Conservation (phyloP, 1,140 invertebrate genomes). For the Sycophila sp. region DNA sequence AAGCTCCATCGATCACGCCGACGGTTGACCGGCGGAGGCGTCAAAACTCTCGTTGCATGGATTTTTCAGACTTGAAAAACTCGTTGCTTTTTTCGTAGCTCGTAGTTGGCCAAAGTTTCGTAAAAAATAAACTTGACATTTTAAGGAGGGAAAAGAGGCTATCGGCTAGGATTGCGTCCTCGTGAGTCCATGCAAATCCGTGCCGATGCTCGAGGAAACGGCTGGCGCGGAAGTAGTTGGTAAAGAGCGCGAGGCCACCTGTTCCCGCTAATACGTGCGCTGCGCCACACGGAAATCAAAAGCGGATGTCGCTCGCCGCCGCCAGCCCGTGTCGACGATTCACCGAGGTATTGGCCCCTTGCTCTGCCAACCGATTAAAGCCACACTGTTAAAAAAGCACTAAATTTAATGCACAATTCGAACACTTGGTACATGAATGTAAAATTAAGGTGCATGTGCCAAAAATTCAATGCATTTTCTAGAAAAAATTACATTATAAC, state of each 20-base stretch:
- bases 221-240: conserved; percentile 51
- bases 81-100: too few relatives aligned
- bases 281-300: conserved; percentile 52
- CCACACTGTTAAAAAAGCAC: conserved; percentile 17
- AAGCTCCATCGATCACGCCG: conserved; percentile 32
- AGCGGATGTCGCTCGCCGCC: conserved; percentile 52
- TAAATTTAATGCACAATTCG: too few relatives aligned
- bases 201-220: conserved; percentile 35
- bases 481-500: too few relatives aligned
- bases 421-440: too few relatives aligned
- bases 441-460: too few relatives aligned
- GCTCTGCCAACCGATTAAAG: conserved; percentile 29
- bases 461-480: too few relatives aligned
- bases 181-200: conserved; percentile 53
- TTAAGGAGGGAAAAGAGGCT: too few relatives aligned
- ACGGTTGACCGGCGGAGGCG: conserved; percentile 29
- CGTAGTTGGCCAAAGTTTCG: too few relatives aligned
- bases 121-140: too few relatives aligned
- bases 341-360: conserved; percentile 19
- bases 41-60: conserved; percentile 31
- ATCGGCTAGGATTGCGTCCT: too few relatives aligned
- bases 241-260: conserved; percentile 49
- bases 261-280: conserved; percentile 41
- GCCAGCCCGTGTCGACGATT: conserved; percentile 22
- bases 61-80: conserved; percentile 33